phyloP scores from a whole-genome alignment of 2,888 invertebrate genomes.

The Panorpa germanica region DNA sequence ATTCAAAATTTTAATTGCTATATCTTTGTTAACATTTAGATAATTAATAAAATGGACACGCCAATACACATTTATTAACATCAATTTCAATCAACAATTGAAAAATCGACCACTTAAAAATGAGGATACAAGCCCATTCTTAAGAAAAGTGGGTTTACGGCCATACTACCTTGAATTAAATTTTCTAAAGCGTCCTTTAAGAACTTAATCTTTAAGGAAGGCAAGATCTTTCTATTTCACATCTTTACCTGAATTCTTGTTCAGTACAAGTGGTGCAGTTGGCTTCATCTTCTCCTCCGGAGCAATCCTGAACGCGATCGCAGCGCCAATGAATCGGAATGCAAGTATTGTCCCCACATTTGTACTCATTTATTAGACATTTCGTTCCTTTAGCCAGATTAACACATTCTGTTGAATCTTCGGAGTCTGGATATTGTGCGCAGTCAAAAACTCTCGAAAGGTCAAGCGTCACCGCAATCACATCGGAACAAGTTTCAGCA shows the following conservation, averaged over 20 bases:
- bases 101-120: too few relatives aligned
- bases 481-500: slow-evolving; percentile 37
- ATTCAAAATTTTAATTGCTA: too few relatives aligned
- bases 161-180: too few relatives aligned
- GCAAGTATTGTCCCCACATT: slow-evolving; percentile 37
- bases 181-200: too few relatives aligned
- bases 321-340: slow-evolving; percentile 38
- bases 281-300: slow-evolving; percentile 25
- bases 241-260: slow-evolving; percentile 22
- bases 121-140: slow-evolving; percentile 6
- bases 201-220: background rate
- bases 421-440: slow-evolving; percentile 33
- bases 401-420: slow-evolving; percentile 30
- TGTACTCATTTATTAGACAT: slow-evolving; percentile 33
- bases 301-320: slow-evolving; percentile 28
- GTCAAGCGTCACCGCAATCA: slow-evolving; percentile 32
- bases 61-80: too few relatives aligned
- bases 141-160: too few relatives aligned
- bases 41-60: too few relatives aligned
- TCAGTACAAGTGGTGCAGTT: slow-evolving; percentile 25
- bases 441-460: slow-evolving; percentile 37
- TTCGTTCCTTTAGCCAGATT: slow-evolving; percentile 27
- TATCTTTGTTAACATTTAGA: too few relatives aligned
- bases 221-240: background rate
- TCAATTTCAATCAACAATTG: too few relatives aligned